Percentiles rank a stretch among this genome's conserved stretches.
Conservation (phyloP, 2,888 invertebrate genomes). For the Lordiphosa andalusiaca region DNA sequence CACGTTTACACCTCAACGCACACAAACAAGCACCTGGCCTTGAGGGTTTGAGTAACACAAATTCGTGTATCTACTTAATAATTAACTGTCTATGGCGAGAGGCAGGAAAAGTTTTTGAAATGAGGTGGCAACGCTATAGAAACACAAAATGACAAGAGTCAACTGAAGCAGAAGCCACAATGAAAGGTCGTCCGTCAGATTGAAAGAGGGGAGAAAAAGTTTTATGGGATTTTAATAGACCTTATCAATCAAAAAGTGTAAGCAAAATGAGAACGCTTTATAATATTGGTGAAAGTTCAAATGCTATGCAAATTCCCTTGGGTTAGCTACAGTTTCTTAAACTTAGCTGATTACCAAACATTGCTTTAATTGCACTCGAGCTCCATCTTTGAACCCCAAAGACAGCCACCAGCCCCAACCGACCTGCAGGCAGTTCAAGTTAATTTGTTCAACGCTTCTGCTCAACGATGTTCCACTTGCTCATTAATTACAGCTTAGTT, state of each 20-base stretch:
- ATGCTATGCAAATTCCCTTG: not conserved
- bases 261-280: too few relatives aligned
- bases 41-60: slow-evolving; percentile 39
- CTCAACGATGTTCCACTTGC: slow-evolving; percentile 62
- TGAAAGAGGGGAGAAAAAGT: too few relatives aligned
- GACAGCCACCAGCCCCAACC: slow-evolving; percentile 7
- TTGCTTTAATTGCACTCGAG: slow-evolving; percentile 64
- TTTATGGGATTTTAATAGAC: too few relatives aligned
- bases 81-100: slow-evolving; percentile 53
- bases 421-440: slow-evolving; percentile 48
- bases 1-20: slow-evolving; percentile 75
- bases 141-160: too few relatives aligned
- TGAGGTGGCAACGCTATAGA: too few relatives aligned
- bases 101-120: not conserved
- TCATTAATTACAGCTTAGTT: slow-evolving; percentile 70
- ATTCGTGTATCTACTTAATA: slow-evolving; percentile 75
- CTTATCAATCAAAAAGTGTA: too few relatives aligned
- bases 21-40: slow-evolving; percentile 48
- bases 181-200: too few relatives aligned
- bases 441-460: slow-evolving; percentile 56
- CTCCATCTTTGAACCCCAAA: slow-evolving; percentile 24
- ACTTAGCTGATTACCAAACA: slow-evolving; percentile 32
- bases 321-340: slow-evolving; percentile 4
- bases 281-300: too few relatives aligned
- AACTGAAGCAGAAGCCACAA: too few relatives aligned